These are phyloP conservation scores for Eustalomyia histrio DNA, from an alignment of 2,888 invertebrate species.

Conservation along the genomic window DNA sequence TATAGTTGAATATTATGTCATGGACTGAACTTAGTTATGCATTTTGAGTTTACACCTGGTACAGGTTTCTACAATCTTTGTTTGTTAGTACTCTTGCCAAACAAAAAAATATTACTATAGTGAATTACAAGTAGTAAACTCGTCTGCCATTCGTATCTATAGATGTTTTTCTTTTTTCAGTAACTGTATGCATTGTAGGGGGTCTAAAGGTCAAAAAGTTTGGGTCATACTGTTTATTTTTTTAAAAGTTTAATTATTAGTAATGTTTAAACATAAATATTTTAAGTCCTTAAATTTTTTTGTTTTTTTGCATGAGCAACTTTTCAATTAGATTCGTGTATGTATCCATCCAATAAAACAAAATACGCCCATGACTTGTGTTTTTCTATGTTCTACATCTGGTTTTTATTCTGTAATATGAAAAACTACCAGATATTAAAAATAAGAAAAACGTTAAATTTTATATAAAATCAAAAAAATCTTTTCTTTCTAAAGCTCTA, in stretches of 20 bases:
- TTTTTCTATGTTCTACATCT: conserved; percentile 41
- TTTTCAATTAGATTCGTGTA: conserved; percentile 54
- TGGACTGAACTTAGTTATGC: not conserved
- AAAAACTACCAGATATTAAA: conserved; percentile 1
- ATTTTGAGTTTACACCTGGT: not conserved
- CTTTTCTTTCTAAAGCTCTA: not conserved
- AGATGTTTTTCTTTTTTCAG: no score
- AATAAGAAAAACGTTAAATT: not conserved
- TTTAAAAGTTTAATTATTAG: not conserved
- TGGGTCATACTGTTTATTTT: not conserved
- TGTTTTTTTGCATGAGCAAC: conserved; percentile 21
- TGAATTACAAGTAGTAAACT: no score
- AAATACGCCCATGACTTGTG: conserved; percentile 57
- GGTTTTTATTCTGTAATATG: conserved; percentile 2
- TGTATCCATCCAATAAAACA: conserved; percentile 54
- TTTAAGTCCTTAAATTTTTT: conserved; percentile 10
- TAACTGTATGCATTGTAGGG: no score
- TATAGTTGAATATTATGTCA: not conserved
- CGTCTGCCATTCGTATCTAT: no score
- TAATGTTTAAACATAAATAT: no score
- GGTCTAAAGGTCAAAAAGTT: no score
- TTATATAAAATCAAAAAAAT: not conserved
- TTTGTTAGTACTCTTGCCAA: not conserved
- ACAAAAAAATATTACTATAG: no score
- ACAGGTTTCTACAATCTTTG: not conserved